Base-by-base conservation (phyloP, 2,888 invertebrate genomes). In the Adineta ricciae region DNA sequence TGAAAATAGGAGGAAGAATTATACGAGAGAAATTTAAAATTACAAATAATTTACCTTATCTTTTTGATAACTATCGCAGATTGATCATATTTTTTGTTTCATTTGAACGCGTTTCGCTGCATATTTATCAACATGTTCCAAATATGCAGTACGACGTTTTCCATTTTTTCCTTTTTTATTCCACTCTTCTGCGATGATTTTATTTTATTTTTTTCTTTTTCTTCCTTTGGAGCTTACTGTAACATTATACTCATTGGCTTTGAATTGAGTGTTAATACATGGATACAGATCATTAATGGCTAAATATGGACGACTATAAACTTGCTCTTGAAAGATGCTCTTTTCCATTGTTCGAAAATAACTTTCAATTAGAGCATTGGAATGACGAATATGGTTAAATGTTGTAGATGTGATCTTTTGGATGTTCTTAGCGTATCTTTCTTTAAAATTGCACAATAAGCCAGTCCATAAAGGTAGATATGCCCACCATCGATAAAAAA, bases 351-450 rank as follows among this genome's bases (percentile, higher is more conserved):
- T 64, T n/a, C 56, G 56, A 64, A 64, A 64, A 21, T 64, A 64
- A 64, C 56, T 64, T 64, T 64, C 56, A 64, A 64, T 64, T 64
- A 64, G 27, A 14, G 56, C 56, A 64, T 64, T 64, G 56, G 56
- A 64, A 27, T 64, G 56, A 9, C 56, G 56, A 64, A 64, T 14
- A 64, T n/a, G 56, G 9, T 64, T 64, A n/a, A 27, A 46, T 46
- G 5, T 5, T 46, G 46, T 46, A 46, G 46, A 46, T 46, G 11
- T 46, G 11, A 11, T 11, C 11, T 46, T 46, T 46, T 46, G 46
- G 11, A 46, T 11, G 46, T 46, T n/a, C n/a, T n/a, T n/a, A n/a
- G n/a, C n/a, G n/a, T n/a, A n/a, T n/a, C n/a, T n/a, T n/a, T n/a
- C n/a, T n/a, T n/a, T n/a, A n/a, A n/a, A n/a, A n/a, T n/a, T n/a